A percentile compares a stretch with the other conserved stretches of the same genome.
Evolutionary conservation across 2,888 invertebrate genomes (phyloP).

Genomic region (Eupithecia abbreviata): DNA sequence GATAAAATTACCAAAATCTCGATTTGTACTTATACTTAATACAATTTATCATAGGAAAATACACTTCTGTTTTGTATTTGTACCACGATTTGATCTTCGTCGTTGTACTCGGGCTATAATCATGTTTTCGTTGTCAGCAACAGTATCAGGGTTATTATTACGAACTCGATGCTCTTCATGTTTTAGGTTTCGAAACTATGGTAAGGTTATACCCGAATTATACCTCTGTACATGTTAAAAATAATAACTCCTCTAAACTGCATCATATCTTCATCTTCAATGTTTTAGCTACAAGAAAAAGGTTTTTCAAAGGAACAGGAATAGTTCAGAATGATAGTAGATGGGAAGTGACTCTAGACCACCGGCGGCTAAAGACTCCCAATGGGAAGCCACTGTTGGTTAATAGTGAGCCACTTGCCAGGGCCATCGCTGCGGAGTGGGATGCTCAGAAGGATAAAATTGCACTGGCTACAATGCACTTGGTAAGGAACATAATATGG

Average conservation of each 20-base stretch:
- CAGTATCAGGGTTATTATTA: conserved; percentile 48
- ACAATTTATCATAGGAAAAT: no score
- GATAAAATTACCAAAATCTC: not conserved
- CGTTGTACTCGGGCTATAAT: not conserved
- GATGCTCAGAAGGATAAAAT: conserved; percentile 92
- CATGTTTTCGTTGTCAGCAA: conserved; percentile 51
- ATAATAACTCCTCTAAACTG: not conserved
- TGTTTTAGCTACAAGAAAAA: conserved; percentile 82
- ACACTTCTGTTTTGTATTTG: not conserved
- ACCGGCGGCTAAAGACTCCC: conserved; percentile 95
- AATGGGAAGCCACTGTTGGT: conserved; percentile 90
- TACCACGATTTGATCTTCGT: not conserved
- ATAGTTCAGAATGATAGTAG: conserved; percentile 87
- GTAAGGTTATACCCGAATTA: conserved; percentile 50
- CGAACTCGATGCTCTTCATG: conserved; percentile 51
- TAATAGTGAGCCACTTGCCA: conserved; percentile 93
- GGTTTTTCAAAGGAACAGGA: conserved; percentile 89
- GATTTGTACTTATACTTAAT: not conserved
- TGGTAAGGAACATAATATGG: conserved; percentile 82
- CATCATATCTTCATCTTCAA: not conserved
- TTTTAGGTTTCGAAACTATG: conserved; percentile 59
- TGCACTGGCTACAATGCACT: conserved; percentile 92
- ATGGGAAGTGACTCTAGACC: conserved; percentile 95
- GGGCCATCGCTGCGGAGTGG: conserved; percentile 98
- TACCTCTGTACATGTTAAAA: not conserved